Base-by-base conservation (phyloP, 2,888 invertebrate genomes). In the Hirtodrosophila histrioides region DNA sequence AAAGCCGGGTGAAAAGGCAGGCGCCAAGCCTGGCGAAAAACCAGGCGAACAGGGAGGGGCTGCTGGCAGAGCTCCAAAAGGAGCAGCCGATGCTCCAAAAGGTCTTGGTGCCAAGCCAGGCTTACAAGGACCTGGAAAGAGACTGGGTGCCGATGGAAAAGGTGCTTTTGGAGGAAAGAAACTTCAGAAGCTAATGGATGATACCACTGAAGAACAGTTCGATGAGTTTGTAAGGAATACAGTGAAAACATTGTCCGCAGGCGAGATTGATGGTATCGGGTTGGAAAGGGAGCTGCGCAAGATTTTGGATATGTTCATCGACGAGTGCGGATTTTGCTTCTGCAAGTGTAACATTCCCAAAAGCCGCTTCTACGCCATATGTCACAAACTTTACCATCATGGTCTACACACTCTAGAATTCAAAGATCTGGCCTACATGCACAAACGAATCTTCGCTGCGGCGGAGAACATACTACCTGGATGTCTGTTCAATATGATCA, bases 371-470 rank as follows among this genome's bases (percentile, higher is more conserved):
- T 89, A 90, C 65, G 76, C 75, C 4, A 87, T 90, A 37, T 88
- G 90, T 53, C 88, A 89, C 36, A 91, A 89, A 23, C 75, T 91
- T 3, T 72, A 88, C n/a, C 90, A 90, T 23, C 58, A 69, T 5
- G 91, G 91, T 1, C 80, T 91, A 3, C 73, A 86, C 10, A 79
- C 75, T 0, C 69, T 91, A 9, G 67, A 80, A 4, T 85, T 89
- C 4, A 81, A 86, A 31, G 91, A 91, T 24, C 70, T 91, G 11
- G 78, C 77, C 0, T 91, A 89, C 63, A 72, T 91, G 70, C 90
- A 91, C 62, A 88, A 87, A 31, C 88, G 89, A 33, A 82, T 91
- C 17, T 89, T 83, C 68, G 81, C 80, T 12, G 88, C 89, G 0
- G 89, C 89, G 0, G 83, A 88, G 11, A 87, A 81, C 40, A 69